Conservation (phyloP, 2,113 vertebrate genomes). For the Colius striatus region DNA sequence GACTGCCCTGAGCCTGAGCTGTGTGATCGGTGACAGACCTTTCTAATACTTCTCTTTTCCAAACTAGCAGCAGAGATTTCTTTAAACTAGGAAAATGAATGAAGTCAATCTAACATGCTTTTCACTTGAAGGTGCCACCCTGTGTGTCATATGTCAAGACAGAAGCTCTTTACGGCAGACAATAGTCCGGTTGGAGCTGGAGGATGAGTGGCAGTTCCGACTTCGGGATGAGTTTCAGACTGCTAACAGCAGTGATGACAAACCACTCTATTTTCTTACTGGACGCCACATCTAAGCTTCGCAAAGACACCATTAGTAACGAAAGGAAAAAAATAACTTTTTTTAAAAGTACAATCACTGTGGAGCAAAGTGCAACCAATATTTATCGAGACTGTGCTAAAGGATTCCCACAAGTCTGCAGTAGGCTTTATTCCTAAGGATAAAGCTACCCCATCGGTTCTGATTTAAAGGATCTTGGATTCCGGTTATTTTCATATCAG, state of each 20-base stretch:
- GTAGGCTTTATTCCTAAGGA: constrained; percentile 36
- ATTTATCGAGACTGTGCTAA: constrained; percentile 69
- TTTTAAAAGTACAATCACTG: constrained; percentile 81
- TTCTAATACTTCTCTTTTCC: neutral
- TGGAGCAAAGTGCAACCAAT: constrained; percentile 81
- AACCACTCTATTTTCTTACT: constrained; percentile 95
- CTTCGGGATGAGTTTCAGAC: constrained; percentile 98
- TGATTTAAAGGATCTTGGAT: constrained; percentile 7
- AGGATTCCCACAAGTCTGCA: constrained; percentile 27
- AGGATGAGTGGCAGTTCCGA: constrained; percentile 98
- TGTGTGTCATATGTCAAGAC: constrained; percentile 97
- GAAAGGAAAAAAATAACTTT: neutral
- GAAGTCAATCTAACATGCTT: neutral
- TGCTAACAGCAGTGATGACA: constrained; percentile 94
- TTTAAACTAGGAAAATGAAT: neutral
- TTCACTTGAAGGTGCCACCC: constrained; percentile 88
- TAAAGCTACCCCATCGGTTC: constrained; percentile 1
- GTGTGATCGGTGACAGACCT: accelerated
- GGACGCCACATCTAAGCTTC: constrained; percentile 89
- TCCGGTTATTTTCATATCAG: neutral
- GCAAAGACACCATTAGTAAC: neutral
- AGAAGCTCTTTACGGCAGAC: constrained; percentile 95
- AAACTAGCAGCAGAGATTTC: neutral
- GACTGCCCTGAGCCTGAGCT: neutral
- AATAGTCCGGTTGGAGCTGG: constrained; percentile 92